Evolutionary conservation across 2,888 invertebrate species (phyloP), one percentile per base, ranked within the genome.

Genomic region (Timandra comae): DNA sequence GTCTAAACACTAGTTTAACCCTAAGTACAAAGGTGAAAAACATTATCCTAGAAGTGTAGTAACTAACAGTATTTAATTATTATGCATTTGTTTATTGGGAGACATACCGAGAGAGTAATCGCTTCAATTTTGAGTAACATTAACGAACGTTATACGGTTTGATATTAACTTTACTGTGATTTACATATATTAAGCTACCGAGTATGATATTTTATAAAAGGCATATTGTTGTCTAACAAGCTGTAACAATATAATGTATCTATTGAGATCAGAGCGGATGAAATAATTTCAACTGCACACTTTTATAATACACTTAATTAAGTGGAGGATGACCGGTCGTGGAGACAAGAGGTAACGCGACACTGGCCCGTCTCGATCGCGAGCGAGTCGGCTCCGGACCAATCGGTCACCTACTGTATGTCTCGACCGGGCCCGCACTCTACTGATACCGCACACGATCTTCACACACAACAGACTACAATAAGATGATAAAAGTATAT

Each of bases 1-100:
- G 48, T 50, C 47, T 63, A 67, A 73, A 71, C 19, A 8, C 61
- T 72, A 72, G 25, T 40, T 43, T 72, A 58, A 63, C 42, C 57
- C 74, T 76, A 77, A 73, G 70, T 75, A 75, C 65, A 72, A 70
- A 72, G 46, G 63, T 70, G 72, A 69, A 63, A 73, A 72, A 65
- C 50, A 53, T 71, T 66, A 63, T 31, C 56, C 65, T 66, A 72
- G 46, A 46, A 53, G 54, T 65, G 63, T 40, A 27, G 35, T 56
- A 51, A 50, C 55, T 57, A 64, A 66, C 41, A 55, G 38, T 56
- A 53, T 47, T 43, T 46, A 52, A 50, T 41, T 49, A 65, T 65
- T 63, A 66, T 63, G 63, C 57, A 49, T 59, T 57, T 54, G 35
- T 60, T 56, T 48, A 52, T 49, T 45, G 49, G 44, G 47, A 50